Percentiles rank a stretch among this genome's conserved stretches.
phyloP scores from a whole-genome alignment of 2,888 invertebrate species.

The Microplitis deprimator region DNA sequence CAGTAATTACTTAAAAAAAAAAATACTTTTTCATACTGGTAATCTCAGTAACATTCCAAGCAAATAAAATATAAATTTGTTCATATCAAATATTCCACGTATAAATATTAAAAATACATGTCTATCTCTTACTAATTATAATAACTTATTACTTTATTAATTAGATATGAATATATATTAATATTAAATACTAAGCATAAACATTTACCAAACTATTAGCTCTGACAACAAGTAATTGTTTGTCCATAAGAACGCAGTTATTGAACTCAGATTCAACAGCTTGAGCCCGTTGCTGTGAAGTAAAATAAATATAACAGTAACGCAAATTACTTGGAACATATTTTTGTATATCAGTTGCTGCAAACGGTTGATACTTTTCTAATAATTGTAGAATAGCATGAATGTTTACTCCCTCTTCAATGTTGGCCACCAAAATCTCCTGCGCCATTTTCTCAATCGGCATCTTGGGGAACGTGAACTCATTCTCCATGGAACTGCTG shows the following conservation, averaged over 20 bases:
- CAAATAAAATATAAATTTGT: too few species aligned
- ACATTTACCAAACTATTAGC: not conserved
- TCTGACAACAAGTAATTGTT: slow-evolving; percentile 56
- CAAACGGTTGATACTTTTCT: slow-evolving; percentile 57
- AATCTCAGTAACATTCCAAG: too few species aligned
- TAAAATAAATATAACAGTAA: slow-evolving; percentile 62
- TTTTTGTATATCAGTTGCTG: slow-evolving; percentile 51
- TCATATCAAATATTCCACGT: too few species aligned
- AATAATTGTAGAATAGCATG: slow-evolving; percentile 61
- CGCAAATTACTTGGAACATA: slow-evolving; percentile 45
- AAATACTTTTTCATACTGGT: too few species aligned
- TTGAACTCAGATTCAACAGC: slow-evolving; percentile 56
- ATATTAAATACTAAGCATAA: too few species aligned
- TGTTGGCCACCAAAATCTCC: slow-evolving; percentile 63
- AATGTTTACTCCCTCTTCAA: slow-evolving; percentile 51
- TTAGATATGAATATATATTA: too few species aligned
- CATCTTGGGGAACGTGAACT: too few species aligned
- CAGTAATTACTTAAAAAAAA: too few species aligned
- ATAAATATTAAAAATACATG: too few species aligned
- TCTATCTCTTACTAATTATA: too few species aligned
- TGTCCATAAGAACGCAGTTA: slow-evolving; percentile 46
- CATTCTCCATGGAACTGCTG: too few species aligned
- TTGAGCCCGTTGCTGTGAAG: slow-evolving; percentile 49
- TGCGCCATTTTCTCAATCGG: slow-evolving; percentile 46
- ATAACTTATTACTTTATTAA: too few species aligned